Evolutionary conservation across 2,888 invertebrate species (phyloP).

Genomic region (Drosophila mimica): DNA sequence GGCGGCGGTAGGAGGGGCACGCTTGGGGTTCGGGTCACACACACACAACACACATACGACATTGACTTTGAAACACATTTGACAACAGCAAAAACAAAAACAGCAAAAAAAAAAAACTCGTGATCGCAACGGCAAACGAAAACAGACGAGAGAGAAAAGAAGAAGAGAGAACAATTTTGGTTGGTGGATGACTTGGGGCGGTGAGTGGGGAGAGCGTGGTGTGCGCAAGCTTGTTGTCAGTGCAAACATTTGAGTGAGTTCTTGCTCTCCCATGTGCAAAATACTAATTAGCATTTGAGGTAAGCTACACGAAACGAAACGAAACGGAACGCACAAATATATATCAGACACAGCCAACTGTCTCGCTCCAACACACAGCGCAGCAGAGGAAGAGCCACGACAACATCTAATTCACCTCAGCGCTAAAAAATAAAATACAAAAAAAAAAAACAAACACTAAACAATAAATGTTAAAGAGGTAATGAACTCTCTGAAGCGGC

Average conservation of each 20-base stretch:
- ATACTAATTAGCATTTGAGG: constrained; percentile 65
- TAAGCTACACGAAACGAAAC: constrained; percentile 32
- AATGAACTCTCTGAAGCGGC: constrained; percentile 52
- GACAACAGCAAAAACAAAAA: constrained; percentile 52
- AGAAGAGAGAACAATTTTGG: neutral
- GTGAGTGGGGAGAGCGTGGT: neutral
- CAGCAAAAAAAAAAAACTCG: constrained; percentile 16
- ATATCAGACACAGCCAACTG: constrained; percentile 5
- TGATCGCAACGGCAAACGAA: constrained; percentile 45
- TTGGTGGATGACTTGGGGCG: neutral
- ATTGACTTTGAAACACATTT: constrained; percentile 84
- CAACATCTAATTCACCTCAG: constrained; percentile 65
- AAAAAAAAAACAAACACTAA: neutral
- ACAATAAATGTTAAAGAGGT: constrained; percentile 46
- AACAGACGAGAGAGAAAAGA: neutral
- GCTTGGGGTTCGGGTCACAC: constrained; percentile 48
- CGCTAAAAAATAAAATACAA: constrained; percentile 22
- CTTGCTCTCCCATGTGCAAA: constrained; percentile 30
- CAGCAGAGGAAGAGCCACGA: constrained; percentile 23
- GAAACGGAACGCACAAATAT: constrained; percentile 28
- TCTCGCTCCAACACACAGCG: constrained; percentile 27
- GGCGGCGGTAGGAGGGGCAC: constrained; percentile 13
- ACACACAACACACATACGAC: constrained; percentile 54
- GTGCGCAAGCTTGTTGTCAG: constrained; percentile 36
- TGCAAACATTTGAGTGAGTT: constrained; percentile 63